Evolutionary conservation across 2,888 invertebrate genomes (phyloP).

Genomic region (Monochamus alternatus): DNA sequence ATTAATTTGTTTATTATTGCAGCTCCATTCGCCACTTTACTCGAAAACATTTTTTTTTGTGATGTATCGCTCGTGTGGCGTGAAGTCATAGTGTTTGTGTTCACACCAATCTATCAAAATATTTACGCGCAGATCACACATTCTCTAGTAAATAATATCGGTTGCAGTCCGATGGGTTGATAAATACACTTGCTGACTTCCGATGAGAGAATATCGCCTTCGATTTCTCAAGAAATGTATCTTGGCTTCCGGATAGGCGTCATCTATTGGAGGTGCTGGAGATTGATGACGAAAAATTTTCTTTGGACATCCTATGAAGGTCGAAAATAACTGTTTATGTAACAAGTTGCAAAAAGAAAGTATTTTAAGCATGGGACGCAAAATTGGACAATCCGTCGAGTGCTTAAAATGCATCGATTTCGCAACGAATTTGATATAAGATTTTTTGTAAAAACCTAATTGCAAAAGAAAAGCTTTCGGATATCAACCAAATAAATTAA

Average conservation of each 20-base stretch:
- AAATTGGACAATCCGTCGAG: no score
- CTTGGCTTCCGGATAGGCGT: background rate
- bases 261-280: no score
- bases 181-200: constrained; percentile 10
- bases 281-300: background rate
- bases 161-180: constrained; percentile 16
- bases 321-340: no score
- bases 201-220: background rate
- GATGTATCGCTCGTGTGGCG: constrained; percentile 28
- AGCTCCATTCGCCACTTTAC: constrained; percentile 23
- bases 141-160: constrained; percentile 25
- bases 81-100: constrained; percentile 31
- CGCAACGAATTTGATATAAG: no score
- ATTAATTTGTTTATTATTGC: constrained; percentile 37
- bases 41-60: constrained; percentile 15
- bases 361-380: no score
- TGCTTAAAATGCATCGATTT: no score
- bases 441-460: no score
- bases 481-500: no score
- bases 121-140: constrained; percentile 27
- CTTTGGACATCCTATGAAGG: no score
- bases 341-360: no score
- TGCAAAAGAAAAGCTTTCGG: no score
- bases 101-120: constrained; percentile 28
- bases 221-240: background rate